A percentile compares a stretch with the other conserved stretches of the same genome.
These are phyloP conservation scores for Ceratina australensis DNA, from an alignment of 1,140 invertebrate species.

Conservation along the genomic window DNA sequence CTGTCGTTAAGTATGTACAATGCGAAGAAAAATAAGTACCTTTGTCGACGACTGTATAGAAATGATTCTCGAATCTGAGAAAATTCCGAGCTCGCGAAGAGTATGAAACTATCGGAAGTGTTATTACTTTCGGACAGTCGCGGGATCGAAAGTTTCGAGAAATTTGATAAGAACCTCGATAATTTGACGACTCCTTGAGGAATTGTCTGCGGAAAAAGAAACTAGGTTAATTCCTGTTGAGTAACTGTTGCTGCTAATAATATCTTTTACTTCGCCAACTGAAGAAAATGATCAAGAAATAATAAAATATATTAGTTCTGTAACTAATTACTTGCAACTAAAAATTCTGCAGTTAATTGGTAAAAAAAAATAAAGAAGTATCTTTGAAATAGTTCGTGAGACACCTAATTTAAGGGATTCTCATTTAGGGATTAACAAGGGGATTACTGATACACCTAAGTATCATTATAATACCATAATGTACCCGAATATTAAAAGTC, in stretches of 20 bases:
- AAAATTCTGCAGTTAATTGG: background rate
- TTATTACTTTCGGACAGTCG: background rate
- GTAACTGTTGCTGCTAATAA: background rate
- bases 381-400: background rate
- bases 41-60: background rate
- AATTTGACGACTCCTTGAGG: background rate
- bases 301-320: too few species aligned
- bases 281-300: too few species aligned
- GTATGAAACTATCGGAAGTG: background rate
- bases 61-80: background rate
- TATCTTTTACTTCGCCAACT: background rate
- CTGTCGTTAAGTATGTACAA: conserved; percentile 24
- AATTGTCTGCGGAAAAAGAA: too few species aligned
- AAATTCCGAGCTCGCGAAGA: background rate
- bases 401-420: background rate
- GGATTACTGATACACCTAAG: background rate
- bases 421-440: background rate
- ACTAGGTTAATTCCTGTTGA: background rate
- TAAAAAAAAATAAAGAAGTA: too few species aligned
- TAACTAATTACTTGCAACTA: background rate
- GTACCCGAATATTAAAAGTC: conserved; percentile 12
- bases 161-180: too few species aligned
- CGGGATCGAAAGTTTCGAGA: background rate
- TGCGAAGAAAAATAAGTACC: background rate
- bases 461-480: background rate